Base-by-base conservation (phyloP, 2,797 vertebrate species). In the Lophius americanus region DNA sequence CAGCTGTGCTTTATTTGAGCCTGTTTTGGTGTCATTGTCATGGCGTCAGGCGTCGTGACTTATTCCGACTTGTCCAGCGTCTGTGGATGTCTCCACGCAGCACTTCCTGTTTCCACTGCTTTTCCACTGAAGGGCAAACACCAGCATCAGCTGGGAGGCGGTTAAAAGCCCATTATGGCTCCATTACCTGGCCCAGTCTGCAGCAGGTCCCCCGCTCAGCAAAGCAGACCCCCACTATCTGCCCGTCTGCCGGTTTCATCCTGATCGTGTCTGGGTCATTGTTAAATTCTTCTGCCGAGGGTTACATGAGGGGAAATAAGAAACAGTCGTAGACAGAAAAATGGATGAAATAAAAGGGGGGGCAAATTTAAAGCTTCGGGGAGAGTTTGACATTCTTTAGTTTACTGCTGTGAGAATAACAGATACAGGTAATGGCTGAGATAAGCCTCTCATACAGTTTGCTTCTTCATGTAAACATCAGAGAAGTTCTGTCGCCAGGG, bases 131-230 rank as follows among this genome's bases (percentile, higher is more conserved):
- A 88, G 78, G 77, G 84, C 88, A 93, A 93, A 93, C 89, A 86
- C 78, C 69, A 72, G 53, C 79, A 39, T 88, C 75, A 82, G 83
- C 81, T 73, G 51, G 47, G 61, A 6, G 41, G 64, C 81, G 81
- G 81, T 88, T 92, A 91, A 93, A 92, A 92, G 89, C 81, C 87
- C 85, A 92, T 93, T 90, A 92, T 14, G 67, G 72, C 64, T 88
- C 88, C 91, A 93, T 93, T 93, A 93, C 85, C 83, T 85, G 71
- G 36, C 42, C 35, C 54, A 23, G 62, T 7, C 76, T 61, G 44
- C 58, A 66, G 66, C 86, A 68, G 70, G 60, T 46, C 78, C 37
- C 23, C 52, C 50, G 4, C 76, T 75, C 73, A 47, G 59, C 50
- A 70, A 64, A 60, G 66, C 75, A 76, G 71, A 64, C 75, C 82